Conservation (phyloP, 2,888 invertebrate genomes). For the Beris morrisii region DNA sequence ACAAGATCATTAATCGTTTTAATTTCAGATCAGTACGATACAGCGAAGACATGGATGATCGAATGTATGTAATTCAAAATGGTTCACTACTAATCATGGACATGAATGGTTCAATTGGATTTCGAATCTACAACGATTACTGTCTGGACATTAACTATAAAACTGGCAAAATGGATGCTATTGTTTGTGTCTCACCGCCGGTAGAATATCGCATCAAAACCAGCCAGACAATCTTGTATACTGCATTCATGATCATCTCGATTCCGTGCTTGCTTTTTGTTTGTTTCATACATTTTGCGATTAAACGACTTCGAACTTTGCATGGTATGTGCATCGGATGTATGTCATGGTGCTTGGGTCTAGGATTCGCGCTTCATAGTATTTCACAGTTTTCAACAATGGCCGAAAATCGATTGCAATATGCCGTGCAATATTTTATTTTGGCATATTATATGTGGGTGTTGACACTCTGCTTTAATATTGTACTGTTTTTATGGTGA, state of each 20-base stretch:
- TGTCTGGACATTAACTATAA: slow-evolving; percentile 51
- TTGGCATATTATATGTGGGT: slow-evolving; percentile 54
- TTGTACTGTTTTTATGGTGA: slow-evolving; percentile 52
- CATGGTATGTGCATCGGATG: slow-evolving; percentile 52
- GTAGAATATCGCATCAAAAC: slow-evolving; percentile 48
- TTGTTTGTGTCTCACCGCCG: slow-evolving; percentile 51
- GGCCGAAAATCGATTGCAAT: slow-evolving; percentile 48
- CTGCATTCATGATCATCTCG: slow-evolving; percentile 52
- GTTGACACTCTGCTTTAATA: slow-evolving; percentile 51
- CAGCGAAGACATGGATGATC: slow-evolving; percentile 46
- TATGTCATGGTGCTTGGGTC: slow-evolving; percentile 51
- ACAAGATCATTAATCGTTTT: too few relatives aligned
- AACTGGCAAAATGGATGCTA: slow-evolving; percentile 48
- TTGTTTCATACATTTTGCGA: slow-evolving; percentile 48
- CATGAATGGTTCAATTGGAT: slow-evolving; percentile 48
- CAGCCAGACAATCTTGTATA: slow-evolving; percentile 47
- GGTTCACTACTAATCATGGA: slow-evolving; percentile 52
- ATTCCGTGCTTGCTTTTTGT: slow-evolving; percentile 51
- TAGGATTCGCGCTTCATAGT: slow-evolving; percentile 51
- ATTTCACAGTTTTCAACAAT: slow-evolving; percentile 48
- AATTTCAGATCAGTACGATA: slow-evolving; percentile 44
- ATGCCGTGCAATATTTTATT: slow-evolving; percentile 53
- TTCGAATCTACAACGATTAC: slow-evolving; percentile 48
- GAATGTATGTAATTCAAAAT: slow-evolving; percentile 51
- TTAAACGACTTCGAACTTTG: slow-evolving; percentile 48